Percentiles rank a stretch among this genome's conserved stretches.
Conservation (phyloP, 1,140 invertebrate species). For the Drosophila nigromelanica region DNA sequence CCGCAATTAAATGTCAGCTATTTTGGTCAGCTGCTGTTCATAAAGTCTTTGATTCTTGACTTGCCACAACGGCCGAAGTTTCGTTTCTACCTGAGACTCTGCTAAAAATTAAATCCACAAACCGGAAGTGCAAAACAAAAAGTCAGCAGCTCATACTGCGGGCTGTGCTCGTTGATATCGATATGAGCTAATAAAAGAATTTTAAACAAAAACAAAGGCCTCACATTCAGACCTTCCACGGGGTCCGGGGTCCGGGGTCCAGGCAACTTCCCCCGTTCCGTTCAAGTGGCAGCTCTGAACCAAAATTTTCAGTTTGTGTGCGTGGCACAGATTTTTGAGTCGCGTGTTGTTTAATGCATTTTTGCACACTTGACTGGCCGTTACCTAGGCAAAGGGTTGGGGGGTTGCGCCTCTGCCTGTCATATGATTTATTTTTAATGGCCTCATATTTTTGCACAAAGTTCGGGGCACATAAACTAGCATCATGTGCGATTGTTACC, state of each 20-base stretch:
- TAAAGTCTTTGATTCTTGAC: background rate
- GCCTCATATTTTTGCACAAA: constrained; percentile 67
- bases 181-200: constrained; percentile 77
- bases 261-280: constrained; percentile 4
- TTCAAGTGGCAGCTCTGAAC: constrained; percentile 54
- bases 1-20: constrained; percentile 51
- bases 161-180: constrained; percentile 47
- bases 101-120: constrained; percentile 10
- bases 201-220: constrained; percentile 74
- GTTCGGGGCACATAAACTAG: constrained; percentile 61
- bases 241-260: background rate
- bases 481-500: constrained; percentile 55
- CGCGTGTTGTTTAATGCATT: constrained; percentile 79
- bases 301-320: constrained; percentile 36
- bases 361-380: constrained; percentile 78
- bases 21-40: constrained; percentile 40
- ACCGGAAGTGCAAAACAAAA: constrained; percentile 66
- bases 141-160: constrained; percentile 21
- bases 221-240: background rate
- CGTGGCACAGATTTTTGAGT: too few species aligned
- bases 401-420: constrained; percentile 44
- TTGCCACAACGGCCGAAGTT: too few species aligned
- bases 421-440: constrained; percentile 80
- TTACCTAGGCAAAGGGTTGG: constrained; percentile 66
- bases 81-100: constrained; percentile 1